Evolutionary conservation across 2,113 vertebrate genomes (phyloP).

Genomic region (Notothenia rossii): DNA sequence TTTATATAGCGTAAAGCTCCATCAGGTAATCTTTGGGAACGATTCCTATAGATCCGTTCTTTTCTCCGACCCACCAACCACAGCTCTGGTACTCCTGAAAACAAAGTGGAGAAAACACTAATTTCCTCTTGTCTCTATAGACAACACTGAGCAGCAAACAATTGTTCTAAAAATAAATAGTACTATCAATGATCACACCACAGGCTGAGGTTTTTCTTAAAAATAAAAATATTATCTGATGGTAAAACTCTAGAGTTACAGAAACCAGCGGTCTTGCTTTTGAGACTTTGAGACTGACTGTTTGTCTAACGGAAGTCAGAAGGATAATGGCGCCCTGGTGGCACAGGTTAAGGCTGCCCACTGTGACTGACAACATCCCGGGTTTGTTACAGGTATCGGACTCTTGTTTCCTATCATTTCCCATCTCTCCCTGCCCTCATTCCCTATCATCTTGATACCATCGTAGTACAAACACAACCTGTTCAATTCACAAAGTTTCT

Average conservation of each 20-base stretch:
- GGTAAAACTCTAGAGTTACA: not conserved
- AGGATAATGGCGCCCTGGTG: not conserved
- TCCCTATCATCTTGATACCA: not conserved
- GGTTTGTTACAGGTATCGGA: not conserved
- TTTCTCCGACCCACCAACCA: conserved; percentile 99
- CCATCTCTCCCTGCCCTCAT: not conserved
- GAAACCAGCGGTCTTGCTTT: not conserved
- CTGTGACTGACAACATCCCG: not conserved
- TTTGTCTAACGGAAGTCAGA: not conserved
- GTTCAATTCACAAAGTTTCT: not conserved
- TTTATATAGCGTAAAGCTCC: conserved; percentile 94
- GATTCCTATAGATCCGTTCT: conserved; percentile 94
- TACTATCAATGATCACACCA: not conserved
- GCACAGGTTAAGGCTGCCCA: not conserved
- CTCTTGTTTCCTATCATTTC: not conserved
- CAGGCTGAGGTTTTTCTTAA: not conserved
- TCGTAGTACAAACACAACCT: not conserved
- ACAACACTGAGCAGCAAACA: not conserved
- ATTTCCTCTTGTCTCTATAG: no score
- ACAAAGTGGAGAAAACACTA: conserved; percentile 18
- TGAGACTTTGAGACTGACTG: not conserved
- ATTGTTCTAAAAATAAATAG: not conserved
- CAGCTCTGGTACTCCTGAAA: conserved; percentile 94
- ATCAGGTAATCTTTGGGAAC: conserved; percentile 96
- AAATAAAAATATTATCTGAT: not conserved